Percentiles rank a stretch among this genome's conserved stretches.
phyloP scores from a whole-genome alignment of 2,888 invertebrate species.

The Eupithecia subfuscata region DNA sequence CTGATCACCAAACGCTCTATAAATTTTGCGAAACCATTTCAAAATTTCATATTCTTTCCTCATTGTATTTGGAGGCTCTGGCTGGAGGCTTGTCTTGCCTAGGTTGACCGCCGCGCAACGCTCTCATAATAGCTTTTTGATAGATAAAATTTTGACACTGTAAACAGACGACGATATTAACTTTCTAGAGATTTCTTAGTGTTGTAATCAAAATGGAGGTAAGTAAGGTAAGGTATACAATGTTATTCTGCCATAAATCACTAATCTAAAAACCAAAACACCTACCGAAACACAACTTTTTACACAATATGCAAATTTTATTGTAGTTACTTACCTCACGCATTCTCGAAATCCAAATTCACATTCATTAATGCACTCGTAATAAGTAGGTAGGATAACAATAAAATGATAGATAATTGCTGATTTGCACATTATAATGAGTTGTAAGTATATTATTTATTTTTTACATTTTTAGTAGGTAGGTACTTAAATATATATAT shows the following conservation, averaged over 20 bases:
- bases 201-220: slow-evolving; percentile 3
- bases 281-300: not conserved
- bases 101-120: not conserved
- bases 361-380: slow-evolving; percentile 27
- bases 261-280: not conserved
- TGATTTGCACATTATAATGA: slow-evolving; percentile 25
- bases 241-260: not conserved
- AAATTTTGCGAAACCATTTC: not conserved
- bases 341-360: slow-evolving; percentile 33
- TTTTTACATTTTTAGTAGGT: not conserved
- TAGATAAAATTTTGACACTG: not conserved
- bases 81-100: not conserved
- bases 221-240: not conserved
- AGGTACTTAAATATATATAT: too few species aligned
- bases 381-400: slow-evolving; percentile 10
- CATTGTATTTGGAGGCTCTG: not conserved
- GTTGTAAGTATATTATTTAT: not conserved
- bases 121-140: too few species aligned
- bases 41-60: not conserved
- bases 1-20: not conserved
- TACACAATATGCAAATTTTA: slow-evolving; percentile 22
- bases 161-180: not conserved
- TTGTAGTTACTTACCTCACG: slow-evolving; percentile 29
- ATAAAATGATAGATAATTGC: slow-evolving; percentile 22
- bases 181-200: not conserved